Base-by-base conservation (phyloP, 2,888 invertebrate species). In the Mythimna vitellina region DNA sequence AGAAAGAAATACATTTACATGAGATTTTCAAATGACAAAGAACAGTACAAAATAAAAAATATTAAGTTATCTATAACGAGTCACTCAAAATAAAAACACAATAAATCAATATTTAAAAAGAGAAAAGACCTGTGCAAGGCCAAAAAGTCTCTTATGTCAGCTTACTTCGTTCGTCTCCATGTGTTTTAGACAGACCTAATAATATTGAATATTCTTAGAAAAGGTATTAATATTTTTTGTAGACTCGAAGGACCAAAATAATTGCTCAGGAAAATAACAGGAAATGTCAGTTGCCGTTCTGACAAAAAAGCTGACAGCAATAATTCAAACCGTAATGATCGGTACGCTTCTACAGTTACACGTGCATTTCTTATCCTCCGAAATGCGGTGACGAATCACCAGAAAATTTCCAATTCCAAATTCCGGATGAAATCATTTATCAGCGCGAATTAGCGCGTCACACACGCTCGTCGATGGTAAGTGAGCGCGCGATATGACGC, bases 381-480 rank as follows among this genome's bases (percentile, higher is more conserved):
- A 72, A 80, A 84, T 66, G 64, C 78, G 76, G 74, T 89, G 89
- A 91, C 87, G 88, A 89, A 92, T 90, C 88, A 86, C 88, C 82
- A 77, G 83, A 88, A 90, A 91, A 90, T 90, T 90, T 88, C 88
- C 88, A 89, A 91, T 91, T 90, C 85, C 74, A 53, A 88, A 92
- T 92, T 87, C 89, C 90, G 82, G 89, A 83, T 88, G 86, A 86
- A 92, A 92, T 93, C 93, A 94, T 95, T 94, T 94, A 94, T 95
- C 94, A 94, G 91, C 76, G 70, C 81, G 88, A 93, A 95, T 95
- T 95, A 95, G 92, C 90, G 90, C 89, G 91, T 92, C 93, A 86
- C 93, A 91, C 91, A 89, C 90, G 91, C 87, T 88, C 91, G 90
- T 89, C 92, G 91, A 91, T 90, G 90, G 89, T 89, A 91, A 92